Evolutionary conservation across 2,113 vertebrate species (phyloP).

Genomic region (Paradoxurus hermaphroditus): DNA sequence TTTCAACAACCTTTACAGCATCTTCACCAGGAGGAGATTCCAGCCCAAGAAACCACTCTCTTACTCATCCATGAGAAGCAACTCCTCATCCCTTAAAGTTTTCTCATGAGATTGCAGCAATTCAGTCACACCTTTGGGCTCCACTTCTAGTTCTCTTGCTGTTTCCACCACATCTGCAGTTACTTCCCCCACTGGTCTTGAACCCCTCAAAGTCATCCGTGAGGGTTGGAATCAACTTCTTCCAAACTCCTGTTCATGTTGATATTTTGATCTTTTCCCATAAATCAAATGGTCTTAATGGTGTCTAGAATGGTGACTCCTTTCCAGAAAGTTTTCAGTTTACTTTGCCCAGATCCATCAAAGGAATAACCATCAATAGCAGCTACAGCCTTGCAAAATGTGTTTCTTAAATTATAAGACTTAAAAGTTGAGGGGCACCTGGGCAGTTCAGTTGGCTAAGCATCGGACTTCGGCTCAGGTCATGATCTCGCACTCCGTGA

Average conservation of each 20-base stretch:
- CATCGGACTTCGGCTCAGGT: too few relatives aligned
- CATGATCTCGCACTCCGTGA: too few relatives aligned
- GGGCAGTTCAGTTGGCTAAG: too few relatives aligned
- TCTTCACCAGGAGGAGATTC: neutral
- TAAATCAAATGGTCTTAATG: neutral
- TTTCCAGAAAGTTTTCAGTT: neutral
- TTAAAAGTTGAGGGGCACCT: too few relatives aligned
- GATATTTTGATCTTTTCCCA: neutral
- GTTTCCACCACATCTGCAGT: neutral
- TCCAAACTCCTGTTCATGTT: neutral
- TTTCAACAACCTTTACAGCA: neutral
- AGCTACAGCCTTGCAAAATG: neutral
- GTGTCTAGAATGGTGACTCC: neutral
- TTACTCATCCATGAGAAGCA: neutral
- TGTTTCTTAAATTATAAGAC: neutral
- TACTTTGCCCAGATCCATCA: neutral
- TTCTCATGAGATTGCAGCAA: neutral
- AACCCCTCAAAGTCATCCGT: neutral
- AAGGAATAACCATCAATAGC: neutral
- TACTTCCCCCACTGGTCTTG: neutral
- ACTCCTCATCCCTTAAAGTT: neutral
- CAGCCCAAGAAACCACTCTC: neutral
- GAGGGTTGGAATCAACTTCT: neutral
- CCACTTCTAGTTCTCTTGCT: neutral
- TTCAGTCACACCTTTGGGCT: neutral